Evolutionary conservation across 2,797 vertebrate genomes (phyloP).

Genomic region (Rachycentron canadum): DNA sequence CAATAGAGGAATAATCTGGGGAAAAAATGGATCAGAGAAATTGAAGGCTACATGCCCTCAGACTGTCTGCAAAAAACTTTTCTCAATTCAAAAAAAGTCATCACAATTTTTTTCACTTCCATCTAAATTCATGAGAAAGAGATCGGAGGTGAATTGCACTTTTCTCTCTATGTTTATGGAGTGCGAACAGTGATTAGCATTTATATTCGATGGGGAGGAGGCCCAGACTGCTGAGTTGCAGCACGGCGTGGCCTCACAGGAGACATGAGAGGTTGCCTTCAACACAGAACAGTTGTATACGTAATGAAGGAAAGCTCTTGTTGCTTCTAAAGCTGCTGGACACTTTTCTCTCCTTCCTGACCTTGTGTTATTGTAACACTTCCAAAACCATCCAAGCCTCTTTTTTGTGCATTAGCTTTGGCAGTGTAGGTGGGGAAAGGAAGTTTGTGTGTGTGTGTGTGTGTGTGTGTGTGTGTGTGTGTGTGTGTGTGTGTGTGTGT

Average conservation of each 20-base stretch:
- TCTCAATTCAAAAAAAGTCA: constrained; percentile 54
- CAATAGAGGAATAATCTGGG: constrained; percentile 8
- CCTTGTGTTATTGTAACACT: constrained; percentile 81
- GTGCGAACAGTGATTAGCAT: constrained; percentile 84
- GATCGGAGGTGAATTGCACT: constrained; percentile 76
- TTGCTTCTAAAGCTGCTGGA: constrained; percentile 71
- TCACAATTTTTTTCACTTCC: constrained; percentile 44
- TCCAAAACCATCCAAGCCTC: constrained; percentile 72
- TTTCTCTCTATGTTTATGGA: constrained; percentile 81
- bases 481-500: constrained; percentile 46
- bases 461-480: constrained; percentile 56
- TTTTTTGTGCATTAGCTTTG: constrained; percentile 73
- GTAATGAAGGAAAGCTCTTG: constrained; percentile 83
- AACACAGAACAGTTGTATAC: constrained; percentile 81
- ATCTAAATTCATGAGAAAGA: constrained; percentile 84
- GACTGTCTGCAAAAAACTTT: constrained; percentile 56
- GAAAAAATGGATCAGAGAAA: constrained; percentile 30
- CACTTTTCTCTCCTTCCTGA: constrained; percentile 70
- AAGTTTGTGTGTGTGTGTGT: constrained; percentile 51
- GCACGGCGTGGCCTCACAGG: constrained; percentile 68
- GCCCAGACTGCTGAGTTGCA: constrained; percentile 78
- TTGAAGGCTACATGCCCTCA: constrained; percentile 14
- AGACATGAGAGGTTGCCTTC: constrained; percentile 74
- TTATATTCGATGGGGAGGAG: constrained; percentile 82
- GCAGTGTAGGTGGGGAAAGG: constrained; percentile 62